Evolutionary conservation across 2,113 vertebrate genomes (phyloP), one percentile per base, ranked within the genome.

Genomic region (Pachyramphus minor): DNA sequence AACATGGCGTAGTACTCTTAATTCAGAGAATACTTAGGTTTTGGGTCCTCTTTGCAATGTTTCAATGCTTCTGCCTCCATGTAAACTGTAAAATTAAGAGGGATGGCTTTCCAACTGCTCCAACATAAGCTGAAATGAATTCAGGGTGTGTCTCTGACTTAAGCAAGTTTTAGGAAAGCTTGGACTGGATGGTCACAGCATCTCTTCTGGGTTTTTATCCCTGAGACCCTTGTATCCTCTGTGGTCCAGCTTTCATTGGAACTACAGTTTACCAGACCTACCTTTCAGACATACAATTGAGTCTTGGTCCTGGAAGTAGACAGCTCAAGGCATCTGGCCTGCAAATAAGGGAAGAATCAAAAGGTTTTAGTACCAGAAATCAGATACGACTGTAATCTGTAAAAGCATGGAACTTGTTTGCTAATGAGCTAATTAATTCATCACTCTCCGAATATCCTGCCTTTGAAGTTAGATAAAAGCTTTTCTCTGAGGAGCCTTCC

Each of bases 391-490:
- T 87, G 35, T 72, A 87, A 64, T 87, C 68, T 82, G 37, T 39
- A 71, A 60, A 59, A 67, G 35, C 45, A 45, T 37, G 25, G 28
- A 84, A 53, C 71, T 62, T 58, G 30, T 95, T 91, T 94, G 60
- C 75, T 84, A 83, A 94, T 63, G 59, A 82, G 55, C 66, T 83
- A 35, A 44, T 80, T 82, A 81, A 83, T 73, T 42, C 47, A 71
- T 64, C 5, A 1, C 21, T 91, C 62, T 94, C 74, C 74, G 58
- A 84, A 72, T 41, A 49, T 63, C 52, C 91, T 84, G 82, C 60
- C 63, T 94, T 95, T 94, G 92, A 88, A 52, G 87, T 94, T 71
- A 93, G 79, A 95, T 81, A 96, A 81, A 85, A 76, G 58, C 35
- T 82, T 45, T 89, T 90, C 66, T 60, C 66, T 6, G 31, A 23